Conservation (phyloP, 2,888 invertebrate genomes). For the Drosophila nr. perissopoda region DNA sequence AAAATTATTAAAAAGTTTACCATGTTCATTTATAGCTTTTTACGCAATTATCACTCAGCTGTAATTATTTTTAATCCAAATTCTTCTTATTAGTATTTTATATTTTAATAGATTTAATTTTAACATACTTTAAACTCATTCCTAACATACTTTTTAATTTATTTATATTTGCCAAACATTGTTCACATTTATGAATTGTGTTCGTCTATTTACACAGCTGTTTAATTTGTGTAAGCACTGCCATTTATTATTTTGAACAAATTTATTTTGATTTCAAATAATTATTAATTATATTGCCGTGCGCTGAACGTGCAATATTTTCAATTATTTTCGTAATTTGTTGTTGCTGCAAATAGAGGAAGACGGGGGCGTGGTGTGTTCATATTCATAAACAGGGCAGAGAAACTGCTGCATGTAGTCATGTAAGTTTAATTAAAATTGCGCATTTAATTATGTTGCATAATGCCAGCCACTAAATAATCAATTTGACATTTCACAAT, state of each 20-base stretch:
- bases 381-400: background rate
- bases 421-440: constrained; percentile 76
- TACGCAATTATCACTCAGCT: background rate
- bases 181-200: constrained; percentile 24
- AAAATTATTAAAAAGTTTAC: background rate
- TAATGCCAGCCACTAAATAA: constrained; percentile 35
- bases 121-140: background rate
- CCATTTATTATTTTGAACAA: constrained; percentile 29
- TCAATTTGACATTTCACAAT: constrained; percentile 44
- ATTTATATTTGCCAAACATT: background rate
- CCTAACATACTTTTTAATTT: background rate
- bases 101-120: background rate
- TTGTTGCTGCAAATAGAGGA: background rate
- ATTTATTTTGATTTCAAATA: constrained; percentile 61
- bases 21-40: background rate
- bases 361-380: background rate
- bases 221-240: background rate
- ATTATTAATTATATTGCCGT: constrained; percentile 63
- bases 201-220: constrained; percentile 14
- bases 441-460: constrained; percentile 63
- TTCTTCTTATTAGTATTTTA: background rate
- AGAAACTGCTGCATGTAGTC: constrained; percentile 16
- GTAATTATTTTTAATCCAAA: background rate
- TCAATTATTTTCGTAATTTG: constrained; percentile 59
- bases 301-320: constrained; percentile 51